Percentiles rank a stretch among this genome's conserved stretches.
These are phyloP conservation scores for Carapus acus DNA, from an alignment of 2,797 vertebrate species.

Conservation along the genomic window DNA sequence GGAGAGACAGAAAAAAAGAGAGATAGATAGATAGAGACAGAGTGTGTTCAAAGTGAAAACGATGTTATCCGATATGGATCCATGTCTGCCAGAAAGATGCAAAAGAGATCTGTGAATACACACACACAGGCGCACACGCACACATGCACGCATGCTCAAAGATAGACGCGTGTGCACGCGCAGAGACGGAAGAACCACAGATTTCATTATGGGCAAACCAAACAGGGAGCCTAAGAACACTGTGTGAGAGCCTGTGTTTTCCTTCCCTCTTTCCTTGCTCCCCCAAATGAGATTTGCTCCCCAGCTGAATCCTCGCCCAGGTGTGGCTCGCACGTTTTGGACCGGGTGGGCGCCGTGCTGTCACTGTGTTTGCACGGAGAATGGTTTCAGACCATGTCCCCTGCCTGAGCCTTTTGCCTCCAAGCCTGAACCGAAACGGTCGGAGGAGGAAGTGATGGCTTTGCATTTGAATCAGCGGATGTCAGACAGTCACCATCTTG, in stretches of 20 bases:
- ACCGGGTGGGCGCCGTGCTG: neutral
- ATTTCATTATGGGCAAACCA: too few species aligned
- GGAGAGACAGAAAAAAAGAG: constrained; percentile 1
- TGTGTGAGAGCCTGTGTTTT: too few species aligned
- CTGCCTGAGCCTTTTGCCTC: too few species aligned
- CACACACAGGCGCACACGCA: neutral
- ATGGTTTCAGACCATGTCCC: too few species aligned
- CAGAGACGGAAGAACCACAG: too few species aligned
- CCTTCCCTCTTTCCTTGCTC: neutral
- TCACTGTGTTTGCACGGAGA: too few species aligned
- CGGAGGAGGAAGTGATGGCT: constrained; percentile 47
- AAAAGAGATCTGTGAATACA: constrained; percentile 13
- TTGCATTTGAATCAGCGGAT: constrained; percentile 59
- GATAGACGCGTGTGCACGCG: neutral
- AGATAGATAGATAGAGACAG: neutral
- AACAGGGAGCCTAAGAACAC: too few species aligned
- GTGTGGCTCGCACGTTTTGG: neutral
- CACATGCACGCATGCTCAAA: constrained; percentile 9
- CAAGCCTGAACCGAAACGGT: constrained; percentile 49
- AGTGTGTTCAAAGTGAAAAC: neutral
- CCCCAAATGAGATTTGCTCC: neutral
- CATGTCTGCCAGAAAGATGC: constrained; percentile 21
- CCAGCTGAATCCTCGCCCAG: constrained; percentile 4
- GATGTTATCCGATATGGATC: constrained; percentile 30
- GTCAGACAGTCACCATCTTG: constrained; percentile 53